Evolutionary conservation across 1,140 invertebrate species (phyloP), one percentile per base, ranked within the genome.

Genomic region (Diachasma alloeum): DNA sequence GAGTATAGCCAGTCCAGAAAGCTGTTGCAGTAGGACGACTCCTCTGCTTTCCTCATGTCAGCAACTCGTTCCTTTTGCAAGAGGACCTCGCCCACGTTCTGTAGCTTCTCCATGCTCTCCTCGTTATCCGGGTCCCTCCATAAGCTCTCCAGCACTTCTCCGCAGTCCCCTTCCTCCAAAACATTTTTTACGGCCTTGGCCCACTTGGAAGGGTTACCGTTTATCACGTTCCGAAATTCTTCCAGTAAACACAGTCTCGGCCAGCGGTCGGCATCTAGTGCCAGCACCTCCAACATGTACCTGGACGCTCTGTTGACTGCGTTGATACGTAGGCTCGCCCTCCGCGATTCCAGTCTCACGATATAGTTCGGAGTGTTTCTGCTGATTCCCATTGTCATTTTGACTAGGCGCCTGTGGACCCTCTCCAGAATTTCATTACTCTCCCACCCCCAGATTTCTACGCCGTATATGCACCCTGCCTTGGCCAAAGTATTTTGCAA

Each of bases 401-500:
- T 75, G 4, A n/a, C 19, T 17, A 17, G 4, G 11, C 44, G 24
- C 17, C 56, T 37, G n/a, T 76, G 75, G 4, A 79, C 56, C 48
- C 9, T 72, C 48, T 69, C 63, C 10, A 66, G 26, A 13, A 15
- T 26, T 4, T 68, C 46, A 48, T 31, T 73, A 59, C 66, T 70
- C 56, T 24, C 46, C 67, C 71, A 76, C 9, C 70, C 76, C 73
- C 73, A 78, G 17, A 78, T 69, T 39, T 76, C 67, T 0, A 56
- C 67, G 36, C 75, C 68, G 17, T 80, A 76, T 2, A 77, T 11
- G 1, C 36, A 24, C 5, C 68, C 59, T 37, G 72, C 15, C 11
- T 56, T 77, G 11, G 74, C 68, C 42, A 72, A 74, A 1, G 48
- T 44, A n/a, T 75, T 72, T 26, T 67, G 37, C 13, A 79, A 15